phyloP scores from a whole-genome alignment of 2,888 invertebrate species.

The Cantharis nigra region DNA sequence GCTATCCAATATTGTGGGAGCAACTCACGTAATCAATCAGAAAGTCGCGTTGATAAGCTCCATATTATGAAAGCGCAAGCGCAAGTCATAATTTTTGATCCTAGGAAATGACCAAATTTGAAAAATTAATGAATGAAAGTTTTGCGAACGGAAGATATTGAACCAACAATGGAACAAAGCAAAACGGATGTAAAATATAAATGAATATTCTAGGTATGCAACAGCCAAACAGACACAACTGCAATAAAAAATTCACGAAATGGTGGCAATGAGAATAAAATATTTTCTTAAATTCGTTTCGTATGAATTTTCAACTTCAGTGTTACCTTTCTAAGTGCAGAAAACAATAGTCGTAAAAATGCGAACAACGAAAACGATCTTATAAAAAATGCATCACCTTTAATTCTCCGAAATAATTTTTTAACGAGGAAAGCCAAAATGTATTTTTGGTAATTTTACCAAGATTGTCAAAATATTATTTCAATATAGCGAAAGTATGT shows the following conservation, averaged over 20 bases:
- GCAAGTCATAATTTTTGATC: not conserved
- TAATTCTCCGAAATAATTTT: not conserved
- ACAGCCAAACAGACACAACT: not conserved
- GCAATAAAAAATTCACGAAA: not conserved
- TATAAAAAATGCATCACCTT: not conserved
- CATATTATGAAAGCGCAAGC: not conserved
- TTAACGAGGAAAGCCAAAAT: not conserved
- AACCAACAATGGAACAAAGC: not conserved
- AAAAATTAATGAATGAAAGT: not conserved
- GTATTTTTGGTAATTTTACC: not conserved
- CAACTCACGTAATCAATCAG: not conserved
- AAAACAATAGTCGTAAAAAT: not conserved
- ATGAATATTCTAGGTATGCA: not conserved
- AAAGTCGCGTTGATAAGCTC: not conserved
- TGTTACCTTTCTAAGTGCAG: not conserved
- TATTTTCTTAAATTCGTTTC: not conserved
- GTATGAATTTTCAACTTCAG: not conserved
- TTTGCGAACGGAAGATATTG: not conserved
- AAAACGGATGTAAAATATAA: not conserved
- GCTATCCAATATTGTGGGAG: not conserved
- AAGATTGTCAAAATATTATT: not conserved
- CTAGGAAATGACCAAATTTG: not conserved
- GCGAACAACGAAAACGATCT: not conserved
- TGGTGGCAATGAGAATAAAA: not conserved
- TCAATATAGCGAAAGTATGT: not conserved